A percentile compares a stretch with the other conserved stretches of the same genome.
Conservation (phyloP, 2,888 invertebrate species). For the Orthosia cruda region DNA sequence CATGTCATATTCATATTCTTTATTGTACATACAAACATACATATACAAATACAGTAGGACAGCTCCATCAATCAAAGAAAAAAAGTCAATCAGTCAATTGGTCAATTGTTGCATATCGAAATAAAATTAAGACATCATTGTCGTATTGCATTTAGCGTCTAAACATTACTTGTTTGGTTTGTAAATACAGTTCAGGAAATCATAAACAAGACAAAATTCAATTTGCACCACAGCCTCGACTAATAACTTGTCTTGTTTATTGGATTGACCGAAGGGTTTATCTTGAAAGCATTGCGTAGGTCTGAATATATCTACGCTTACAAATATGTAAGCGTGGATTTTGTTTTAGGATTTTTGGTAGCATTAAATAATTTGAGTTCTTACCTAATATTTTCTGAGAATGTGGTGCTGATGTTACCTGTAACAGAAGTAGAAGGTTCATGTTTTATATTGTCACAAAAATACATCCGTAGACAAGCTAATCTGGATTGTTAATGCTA, state of each 20-base stretch:
- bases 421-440: conserved; percentile 13
- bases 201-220: not conserved
- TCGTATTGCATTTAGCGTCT: no score
- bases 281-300: not conserved
- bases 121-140: no score
- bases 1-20: no score
- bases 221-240: not conserved
- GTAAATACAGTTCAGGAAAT: not conserved
- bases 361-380: not conserved
- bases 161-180: no score
- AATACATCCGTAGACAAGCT: not conserved
- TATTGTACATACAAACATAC: no score
- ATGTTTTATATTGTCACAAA: not conserved
- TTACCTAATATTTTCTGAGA: conserved; percentile 27
- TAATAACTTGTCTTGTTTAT: not conserved
- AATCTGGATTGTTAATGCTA: no score
- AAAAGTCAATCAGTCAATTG: no score
- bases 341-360: not conserved
- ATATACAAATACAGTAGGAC: no score
- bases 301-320: no score
- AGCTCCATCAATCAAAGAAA: no score
- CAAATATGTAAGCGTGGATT: no score
- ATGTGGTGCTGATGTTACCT: conserved; percentile 15
- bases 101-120: no score
- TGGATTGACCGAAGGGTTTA: not conserved